Percentiles rank a stretch among this genome's conserved stretches.
These are phyloP conservation scores for Chrysodeixis includens DNA, from an alignment of 2,888 invertebrate genomes.

Conservation along the genomic window DNA sequence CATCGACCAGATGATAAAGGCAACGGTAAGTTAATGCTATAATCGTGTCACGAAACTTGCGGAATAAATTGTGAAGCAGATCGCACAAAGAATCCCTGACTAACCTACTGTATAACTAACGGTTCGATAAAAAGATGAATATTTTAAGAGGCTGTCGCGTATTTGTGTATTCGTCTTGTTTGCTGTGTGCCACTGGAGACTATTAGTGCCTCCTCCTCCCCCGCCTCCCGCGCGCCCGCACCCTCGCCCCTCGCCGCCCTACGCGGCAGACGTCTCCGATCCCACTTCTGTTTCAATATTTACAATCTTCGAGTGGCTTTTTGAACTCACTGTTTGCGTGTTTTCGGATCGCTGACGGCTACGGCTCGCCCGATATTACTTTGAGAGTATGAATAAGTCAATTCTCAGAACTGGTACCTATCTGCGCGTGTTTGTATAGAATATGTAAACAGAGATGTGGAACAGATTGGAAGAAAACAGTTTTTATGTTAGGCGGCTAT, in stretches of 20 bases:
- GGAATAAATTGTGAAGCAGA: constrained; percentile 16
- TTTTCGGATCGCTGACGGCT: constrained; percentile 89
- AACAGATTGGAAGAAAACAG: constrained; percentile 68
- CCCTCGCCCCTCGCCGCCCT: constrained; percentile 59
- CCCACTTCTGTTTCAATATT: constrained; percentile 89
- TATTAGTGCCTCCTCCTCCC: constrained; percentile 77
- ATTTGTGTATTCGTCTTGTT: constrained; percentile 83
- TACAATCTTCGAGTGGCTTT: constrained; percentile 88
- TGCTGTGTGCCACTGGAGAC: constrained; percentile 89
- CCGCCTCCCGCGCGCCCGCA: constrained; percentile 52
- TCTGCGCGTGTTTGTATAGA: constrained; percentile 78
- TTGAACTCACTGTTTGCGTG: constrained; percentile 88
- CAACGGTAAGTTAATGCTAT: constrained; percentile 89
- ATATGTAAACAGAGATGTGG: constrained; percentile 72
- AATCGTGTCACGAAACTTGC: neutral
- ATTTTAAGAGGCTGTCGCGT: constrained; percentile 81
- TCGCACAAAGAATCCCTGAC: constrained; percentile 38
- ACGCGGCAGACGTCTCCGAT: constrained; percentile 83
- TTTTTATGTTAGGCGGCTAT: constrained; percentile 56
- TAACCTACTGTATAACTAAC: constrained; percentile 64
- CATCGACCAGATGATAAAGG: constrained; percentile 94
- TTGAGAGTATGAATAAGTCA: constrained; percentile 86
- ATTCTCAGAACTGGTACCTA: constrained; percentile 78
- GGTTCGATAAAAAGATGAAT: constrained; percentile 81
- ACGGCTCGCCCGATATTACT: constrained; percentile 84